Base-by-base conservation (phyloP, 2,113 vertebrate genomes). In the Eidolon helvum region DNA sequence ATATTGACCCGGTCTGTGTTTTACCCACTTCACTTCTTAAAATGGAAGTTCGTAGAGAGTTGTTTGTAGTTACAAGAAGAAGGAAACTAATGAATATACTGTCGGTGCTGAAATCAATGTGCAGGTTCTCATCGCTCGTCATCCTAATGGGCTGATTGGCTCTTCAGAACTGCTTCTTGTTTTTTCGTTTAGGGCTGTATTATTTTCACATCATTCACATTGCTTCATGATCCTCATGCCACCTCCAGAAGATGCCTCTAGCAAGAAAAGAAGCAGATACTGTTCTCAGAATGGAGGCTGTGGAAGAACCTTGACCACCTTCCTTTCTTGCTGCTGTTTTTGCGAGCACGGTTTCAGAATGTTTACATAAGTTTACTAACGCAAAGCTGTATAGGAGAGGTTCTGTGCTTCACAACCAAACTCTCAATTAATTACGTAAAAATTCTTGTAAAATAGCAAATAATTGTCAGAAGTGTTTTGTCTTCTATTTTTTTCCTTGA, bases 351-450 rank as follows among this genome's bases (percentile, higher is more conserved):
- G 8, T 86, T 97, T 91, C 30, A 18, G 48, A 91, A 82, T 79
- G 3, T 96, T 95, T 82, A 9, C 26, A 11, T 74, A 96, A 38
- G 10, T 7, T 97, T 96, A 2, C 66, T 48, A 91, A 50, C 3
- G 18, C 1, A 10, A 93, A 38, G 26, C 57, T 88, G 77, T 7
- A 12, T 89, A 24, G 50, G 38, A 86, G 75, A 55, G 38, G 24
- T 63, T 28, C 45, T 28, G 9, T 50, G 71, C 90, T 94, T 80
- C 90, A 9, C 0, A 0, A 66, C 96, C 87, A 95, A 95, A 88
- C 22, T 91, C 95, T 61, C 18, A 12, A 38, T 97, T 97, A 98
- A 97, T 98, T 98, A 87, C 92, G 96, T 98, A 90, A 88, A 93
- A 92, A 88, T 90, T 94, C 95, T 94, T 95, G 2, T 95, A 91